These are phyloP conservation scores for Menidia beryllina DNA, from an alignment of 2,113 vertebrate species.

Conservation along the genomic window DNA sequence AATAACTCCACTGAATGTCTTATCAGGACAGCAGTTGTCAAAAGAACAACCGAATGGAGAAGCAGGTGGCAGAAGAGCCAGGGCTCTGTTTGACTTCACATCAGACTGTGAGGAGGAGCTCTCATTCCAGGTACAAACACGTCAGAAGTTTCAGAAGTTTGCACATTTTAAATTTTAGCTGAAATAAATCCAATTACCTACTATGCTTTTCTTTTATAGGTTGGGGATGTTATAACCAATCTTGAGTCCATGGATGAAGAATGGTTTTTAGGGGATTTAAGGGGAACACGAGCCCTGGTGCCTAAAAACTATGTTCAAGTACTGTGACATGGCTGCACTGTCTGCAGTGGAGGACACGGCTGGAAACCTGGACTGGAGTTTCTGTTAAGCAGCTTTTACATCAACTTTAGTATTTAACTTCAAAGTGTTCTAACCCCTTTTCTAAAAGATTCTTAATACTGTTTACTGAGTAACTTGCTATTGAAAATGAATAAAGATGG, in stretches of 20 bases:
- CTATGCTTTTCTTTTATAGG: constrained; percentile 72
- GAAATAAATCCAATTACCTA: neutral
- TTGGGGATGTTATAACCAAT: constrained; percentile 86
- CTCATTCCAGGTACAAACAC: constrained; percentile 84
- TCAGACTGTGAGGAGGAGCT: constrained; percentile 91
- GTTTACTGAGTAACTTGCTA: constrained; percentile 21
- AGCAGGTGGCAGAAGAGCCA: constrained; percentile 79
- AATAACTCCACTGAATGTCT: neutral
- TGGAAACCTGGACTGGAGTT: neutral
- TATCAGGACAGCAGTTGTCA: constrained; percentile 35
- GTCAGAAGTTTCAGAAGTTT: neutral
- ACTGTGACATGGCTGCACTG: too few species aligned
- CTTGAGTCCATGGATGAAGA: constrained; percentile 88
- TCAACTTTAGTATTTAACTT: constrained; percentile 36
- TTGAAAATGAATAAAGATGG: constrained; percentile 11
- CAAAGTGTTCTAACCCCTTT: neutral
- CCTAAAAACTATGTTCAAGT: constrained; percentile 90
- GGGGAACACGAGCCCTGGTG: constrained; percentile 88
- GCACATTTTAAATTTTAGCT: neutral
- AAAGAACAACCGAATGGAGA: constrained; percentile 31
- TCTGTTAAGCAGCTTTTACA: constrained; percentile 9
- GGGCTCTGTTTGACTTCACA: constrained; percentile 86
- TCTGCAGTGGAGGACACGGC: too few species aligned
- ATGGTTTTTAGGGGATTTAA: constrained; percentile 90
- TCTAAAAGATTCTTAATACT: neutral